phyloP scores from a whole-genome alignment of 2,888 invertebrate species.

The Hydroisotoma schaefferi region DNA sequence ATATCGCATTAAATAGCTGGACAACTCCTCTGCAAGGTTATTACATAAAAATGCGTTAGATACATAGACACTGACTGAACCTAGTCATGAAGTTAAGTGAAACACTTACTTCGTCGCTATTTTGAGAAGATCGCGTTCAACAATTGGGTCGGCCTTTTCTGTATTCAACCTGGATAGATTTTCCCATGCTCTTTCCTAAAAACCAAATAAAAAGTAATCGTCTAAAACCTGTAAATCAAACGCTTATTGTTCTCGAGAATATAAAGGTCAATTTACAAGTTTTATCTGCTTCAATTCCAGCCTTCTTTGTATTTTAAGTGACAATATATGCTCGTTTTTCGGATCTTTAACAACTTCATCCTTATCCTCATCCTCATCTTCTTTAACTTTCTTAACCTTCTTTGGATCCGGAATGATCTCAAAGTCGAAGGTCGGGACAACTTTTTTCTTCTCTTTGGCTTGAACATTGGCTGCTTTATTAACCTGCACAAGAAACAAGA shows the following conservation, averaged over 20 bases:
- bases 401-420: conserved; percentile 57
- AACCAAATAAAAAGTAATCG: conserved; percentile 46
- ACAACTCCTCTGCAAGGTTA: conserved; percentile 54
- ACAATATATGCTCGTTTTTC: conserved; percentile 15
- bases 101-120: conserved; percentile 74
- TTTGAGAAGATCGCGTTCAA: conserved; percentile 71
- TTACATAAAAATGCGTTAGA: too few species aligned
- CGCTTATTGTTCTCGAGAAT: background rate
- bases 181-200: conserved; percentile 62
- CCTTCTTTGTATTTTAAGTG: conserved; percentile 32
- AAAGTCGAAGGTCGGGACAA: conserved; percentile 53
- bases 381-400: conserved; percentile 18
- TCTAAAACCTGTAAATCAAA: background rate
- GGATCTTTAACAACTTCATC: conserved; percentile 13
- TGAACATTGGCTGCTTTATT: conserved; percentile 2
- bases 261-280: conserved; percentile 33
- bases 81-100: too few species aligned
- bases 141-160: conserved; percentile 66
- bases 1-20: conserved; percentile 56
- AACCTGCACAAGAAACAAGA: conserved; percentile 4
- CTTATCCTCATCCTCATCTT: conserved; percentile 18
- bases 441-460: conserved; percentile 1
- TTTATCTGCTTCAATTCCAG: conserved; percentile 38
- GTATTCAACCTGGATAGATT: conserved; percentile 69
- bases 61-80: too few species aligned